Percentiles rank a stretch among this genome's conserved stretches.
Evolutionary conservation across 2,888 invertebrate species (phyloP).

Genomic region (Syrphus vitripennis): DNA sequence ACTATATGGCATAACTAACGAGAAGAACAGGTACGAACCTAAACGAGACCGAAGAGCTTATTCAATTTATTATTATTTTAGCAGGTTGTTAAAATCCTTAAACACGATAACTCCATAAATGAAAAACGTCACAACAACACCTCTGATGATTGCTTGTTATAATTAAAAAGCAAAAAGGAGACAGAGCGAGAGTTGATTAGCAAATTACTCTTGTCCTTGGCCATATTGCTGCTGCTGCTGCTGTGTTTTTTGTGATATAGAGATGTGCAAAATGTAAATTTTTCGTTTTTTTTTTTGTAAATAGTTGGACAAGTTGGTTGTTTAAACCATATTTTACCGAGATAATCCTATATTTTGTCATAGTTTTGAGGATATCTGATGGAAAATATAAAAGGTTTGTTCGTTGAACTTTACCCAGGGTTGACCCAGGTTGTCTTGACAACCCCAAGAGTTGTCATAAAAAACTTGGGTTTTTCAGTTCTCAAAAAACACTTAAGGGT

Average conservation of each 20-base stretch:
- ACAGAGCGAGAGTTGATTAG: neutral
- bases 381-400: too few species aligned
- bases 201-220: conserved; percentile 7
- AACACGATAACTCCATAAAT: conserved; percentile 60
- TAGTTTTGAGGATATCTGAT: too few species aligned
- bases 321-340: too few species aligned
- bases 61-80: conserved; percentile 55
- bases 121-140: conserved; percentile 20
- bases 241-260: neutral
- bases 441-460: too few species aligned
- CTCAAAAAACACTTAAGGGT: too few species aligned
- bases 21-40: neutral
- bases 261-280: neutral
- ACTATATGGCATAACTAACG: neutral
- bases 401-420: too few species aligned
- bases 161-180: conserved; percentile 30
- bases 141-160: conserved; percentile 11
- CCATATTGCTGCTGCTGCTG: neutral
- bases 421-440: too few species aligned
- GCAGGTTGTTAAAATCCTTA: conserved; percentile 57
- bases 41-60: conserved; percentile 16
- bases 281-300: neutral
- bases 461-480: too few species aligned
- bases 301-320: neutral
- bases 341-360: too few species aligned